A percentile compares a stretch with the other conserved stretches of the same genome.
These are phyloP conservation scores for Etia nguti DNA, from an alignment of 2,113 vertebrate genomes.

Conservation along the genomic window DNA sequence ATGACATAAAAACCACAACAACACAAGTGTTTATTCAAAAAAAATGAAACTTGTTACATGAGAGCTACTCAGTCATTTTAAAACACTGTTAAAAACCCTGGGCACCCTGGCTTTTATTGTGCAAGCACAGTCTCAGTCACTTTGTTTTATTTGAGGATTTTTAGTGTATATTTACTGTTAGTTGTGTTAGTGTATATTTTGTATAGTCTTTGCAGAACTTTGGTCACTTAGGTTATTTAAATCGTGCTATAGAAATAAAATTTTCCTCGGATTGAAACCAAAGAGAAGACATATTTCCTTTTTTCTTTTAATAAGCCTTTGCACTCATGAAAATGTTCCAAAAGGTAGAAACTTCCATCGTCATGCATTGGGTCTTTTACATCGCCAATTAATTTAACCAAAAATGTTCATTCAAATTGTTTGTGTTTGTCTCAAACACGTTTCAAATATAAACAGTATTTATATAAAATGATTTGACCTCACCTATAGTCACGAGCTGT, in stretches of 20 bases:
- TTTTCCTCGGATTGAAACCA: not conserved
- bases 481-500: not conserved
- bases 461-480: not conserved
- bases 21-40: not conserved
- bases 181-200: not conserved
- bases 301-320: not conserved
- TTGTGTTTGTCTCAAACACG: not conserved
- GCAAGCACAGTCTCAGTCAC: not conserved
- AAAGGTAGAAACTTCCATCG: not conserved
- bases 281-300: not conserved
- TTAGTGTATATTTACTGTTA: not conserved
- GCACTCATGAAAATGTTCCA: not conserved
- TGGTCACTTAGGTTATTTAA: not conserved
- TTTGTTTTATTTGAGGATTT: not conserved
- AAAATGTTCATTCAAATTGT: not conserved
- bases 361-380: rapidly evolving
- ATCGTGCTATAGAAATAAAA: not conserved
- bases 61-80: not conserved
- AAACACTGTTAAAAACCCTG: not conserved
- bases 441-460: not conserved
- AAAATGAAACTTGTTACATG: not conserved
- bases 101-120: not conserved
- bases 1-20: not conserved
- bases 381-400: not conserved
- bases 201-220: not conserved